These are phyloP conservation scores for Drosophila histrio DNA, from an alignment of 2,888 invertebrate genomes.

Conservation along the genomic window DNA sequence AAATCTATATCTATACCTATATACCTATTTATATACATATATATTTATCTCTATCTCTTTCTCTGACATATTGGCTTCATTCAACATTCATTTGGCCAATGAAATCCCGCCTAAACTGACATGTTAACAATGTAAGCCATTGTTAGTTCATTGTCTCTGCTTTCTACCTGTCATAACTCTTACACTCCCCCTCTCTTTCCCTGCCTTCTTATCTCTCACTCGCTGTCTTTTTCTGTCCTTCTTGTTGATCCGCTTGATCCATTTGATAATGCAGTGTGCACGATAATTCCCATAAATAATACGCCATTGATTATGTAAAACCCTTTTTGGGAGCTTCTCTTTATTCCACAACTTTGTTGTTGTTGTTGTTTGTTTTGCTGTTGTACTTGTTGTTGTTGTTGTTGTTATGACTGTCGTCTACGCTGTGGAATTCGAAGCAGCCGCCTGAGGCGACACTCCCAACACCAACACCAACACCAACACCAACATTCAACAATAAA, in stretches of 20 bases:
- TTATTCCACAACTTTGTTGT: slow-evolving; percentile 9
- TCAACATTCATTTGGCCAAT: slow-evolving; percentile 7
- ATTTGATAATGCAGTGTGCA: slow-evolving; percentile 66
- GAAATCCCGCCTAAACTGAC: slow-evolving; percentile 10
- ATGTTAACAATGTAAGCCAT: slow-evolving; percentile 22
- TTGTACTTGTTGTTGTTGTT: slow-evolving; percentile 10
- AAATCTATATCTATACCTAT: too few species aligned
- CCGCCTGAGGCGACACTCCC: slow-evolving; percentile 70
- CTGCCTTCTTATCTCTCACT: background rate
- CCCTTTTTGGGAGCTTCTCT: slow-evolving; percentile 27
- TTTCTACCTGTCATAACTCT: slow-evolving; percentile 31
- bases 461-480: slow-evolving; percentile 18
- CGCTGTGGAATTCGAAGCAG: slow-evolving; percentile 68
- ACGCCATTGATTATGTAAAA: slow-evolving; percentile 63
- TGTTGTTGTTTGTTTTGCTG: slow-evolving; percentile 11
- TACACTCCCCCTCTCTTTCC: background rate
- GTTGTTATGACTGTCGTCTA: slow-evolving; percentile 39
- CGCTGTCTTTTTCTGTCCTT: background rate
- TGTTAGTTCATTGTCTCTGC: slow-evolving; percentile 15
- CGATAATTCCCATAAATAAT: slow-evolving; percentile 69
- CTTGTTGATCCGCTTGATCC: slow-evolving; percentile 36
- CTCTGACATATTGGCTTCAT: background rate
- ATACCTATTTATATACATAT: too few species aligned
- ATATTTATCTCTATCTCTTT: background rate
- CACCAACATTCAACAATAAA: slow-evolving; percentile 10